phyloP scores from a whole-genome alignment of 1,140 invertebrate genomes.

The Drosophila sulfurigaster region DNA sequence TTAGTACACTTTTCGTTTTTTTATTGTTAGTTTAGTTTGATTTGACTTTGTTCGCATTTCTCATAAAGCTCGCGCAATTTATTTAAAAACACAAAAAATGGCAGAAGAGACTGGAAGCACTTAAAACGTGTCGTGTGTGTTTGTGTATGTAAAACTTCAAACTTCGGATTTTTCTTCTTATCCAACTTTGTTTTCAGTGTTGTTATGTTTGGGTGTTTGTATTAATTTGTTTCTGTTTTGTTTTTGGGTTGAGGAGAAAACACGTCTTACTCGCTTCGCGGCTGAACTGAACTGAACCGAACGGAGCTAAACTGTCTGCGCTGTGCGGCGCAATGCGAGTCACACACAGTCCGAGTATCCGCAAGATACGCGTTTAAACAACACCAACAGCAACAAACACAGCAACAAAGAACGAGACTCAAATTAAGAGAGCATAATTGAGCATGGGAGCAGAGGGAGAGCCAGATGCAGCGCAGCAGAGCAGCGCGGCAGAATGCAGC shows the following conservation, averaged over 20 bases:
- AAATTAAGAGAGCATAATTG: constrained; percentile 49
- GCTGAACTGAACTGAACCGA: constrained; percentile 72
- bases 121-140: constrained; percentile 70
- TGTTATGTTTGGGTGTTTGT: constrained; percentile 3
- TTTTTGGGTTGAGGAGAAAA: constrained; percentile 68
- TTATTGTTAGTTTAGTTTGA: constrained; percentile 23
- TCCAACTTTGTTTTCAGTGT: constrained; percentile 33
- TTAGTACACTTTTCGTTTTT: constrained; percentile 42
- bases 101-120: constrained; percentile 65
- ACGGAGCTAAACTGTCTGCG: constrained; percentile 35
- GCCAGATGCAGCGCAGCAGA: constrained; percentile 4
- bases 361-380: constrained; percentile 52
- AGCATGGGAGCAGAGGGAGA: constrained; percentile 31
- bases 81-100: constrained; percentile 78
- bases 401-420: constrained; percentile 30
- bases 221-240: constrained; percentile 3
- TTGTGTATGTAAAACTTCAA: constrained; percentile 62
- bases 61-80: constrained; percentile 67
- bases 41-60: constrained; percentile 71
- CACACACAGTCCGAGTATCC: constrained; percentile 50
- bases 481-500: constrained; percentile 19
- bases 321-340: constrained; percentile 52
- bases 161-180: constrained; percentile 43
- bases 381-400: background rate
- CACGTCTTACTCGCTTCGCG: constrained; percentile 84